Conservation (phyloP, 2,888 invertebrate species). For the Tubulanus polymorphus region DNA sequence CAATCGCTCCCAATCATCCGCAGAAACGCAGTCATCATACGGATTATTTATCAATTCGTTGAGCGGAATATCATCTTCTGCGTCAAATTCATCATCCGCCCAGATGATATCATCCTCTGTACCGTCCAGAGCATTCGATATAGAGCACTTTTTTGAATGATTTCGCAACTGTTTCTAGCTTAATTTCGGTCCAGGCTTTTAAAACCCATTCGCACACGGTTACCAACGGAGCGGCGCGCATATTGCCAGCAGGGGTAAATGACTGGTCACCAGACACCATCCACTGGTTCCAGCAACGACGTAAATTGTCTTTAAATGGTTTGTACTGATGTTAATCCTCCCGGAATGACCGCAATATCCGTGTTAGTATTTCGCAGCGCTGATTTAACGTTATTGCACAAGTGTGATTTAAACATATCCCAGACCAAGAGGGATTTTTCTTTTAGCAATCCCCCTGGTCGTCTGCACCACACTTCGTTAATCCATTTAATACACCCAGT, state of each 20-base stretch:
- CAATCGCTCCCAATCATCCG: too few species aligned
- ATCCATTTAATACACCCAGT: constrained; percentile 4
- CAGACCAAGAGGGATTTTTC: constrained; percentile 5
- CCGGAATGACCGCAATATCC: constrained; percentile 5
- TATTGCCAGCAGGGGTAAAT: not conserved
- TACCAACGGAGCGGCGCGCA: not conserved
- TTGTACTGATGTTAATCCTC: constrained; percentile 9
- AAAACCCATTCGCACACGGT: not conserved
- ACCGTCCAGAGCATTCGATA: not conserved
- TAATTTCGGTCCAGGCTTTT: not conserved
- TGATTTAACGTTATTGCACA: not conserved
- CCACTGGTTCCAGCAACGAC: not conserved
- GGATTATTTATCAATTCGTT: too few species aligned
- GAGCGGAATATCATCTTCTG: too few species aligned
- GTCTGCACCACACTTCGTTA: constrained; percentile 1
- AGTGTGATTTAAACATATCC: constrained; percentile 5
- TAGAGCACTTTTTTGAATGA: not conserved
- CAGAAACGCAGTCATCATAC: too few species aligned
- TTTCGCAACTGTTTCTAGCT: not conserved
- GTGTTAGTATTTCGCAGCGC: not conserved
- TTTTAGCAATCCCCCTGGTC: not conserved
- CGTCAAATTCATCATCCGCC: too few species aligned
- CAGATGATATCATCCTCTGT: not conserved
- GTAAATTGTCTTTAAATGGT: constrained; percentile 7
- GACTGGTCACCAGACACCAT: not conserved